phyloP scores from a whole-genome alignment of 1,140 invertebrate genomes.

The Ctenoplectra terminalis region DNA sequence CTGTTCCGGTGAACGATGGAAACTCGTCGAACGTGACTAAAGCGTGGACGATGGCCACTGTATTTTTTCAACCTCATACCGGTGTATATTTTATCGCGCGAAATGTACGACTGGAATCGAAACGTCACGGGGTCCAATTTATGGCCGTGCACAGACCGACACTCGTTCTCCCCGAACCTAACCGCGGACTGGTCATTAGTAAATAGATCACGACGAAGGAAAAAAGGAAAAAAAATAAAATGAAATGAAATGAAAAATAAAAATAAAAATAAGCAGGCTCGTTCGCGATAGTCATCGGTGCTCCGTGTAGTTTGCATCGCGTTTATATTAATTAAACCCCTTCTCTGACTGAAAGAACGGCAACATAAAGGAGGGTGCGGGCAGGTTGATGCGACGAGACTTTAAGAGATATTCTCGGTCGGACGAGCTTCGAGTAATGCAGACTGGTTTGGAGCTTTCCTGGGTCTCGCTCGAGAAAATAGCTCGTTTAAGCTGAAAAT shows the following conservation, averaged over 20 bases:
- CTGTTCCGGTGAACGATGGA: slow-evolving; percentile 57
- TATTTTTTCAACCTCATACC: slow-evolving; percentile 37
- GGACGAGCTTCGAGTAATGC: slow-evolving; percentile 22
- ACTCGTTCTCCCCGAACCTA: neutral
- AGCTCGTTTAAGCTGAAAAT: slow-evolving; percentile 15
- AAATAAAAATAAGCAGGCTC: neutral
- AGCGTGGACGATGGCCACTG: slow-evolving; percentile 23
- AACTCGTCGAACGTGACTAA: slow-evolving; percentile 65
- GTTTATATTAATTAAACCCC: slow-evolving; percentile 30
- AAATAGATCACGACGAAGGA: slow-evolving; percentile 5
- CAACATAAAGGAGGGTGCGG: no score
- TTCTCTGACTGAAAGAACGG: neutral
- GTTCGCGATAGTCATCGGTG: neutral
- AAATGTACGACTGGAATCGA: slow-evolving; percentile 35
- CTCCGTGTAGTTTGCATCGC: slow-evolving; percentile 10
- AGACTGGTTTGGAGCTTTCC: neutral
- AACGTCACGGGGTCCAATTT: slow-evolving; percentile 35
- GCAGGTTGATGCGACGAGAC: slow-evolving; percentile 19
- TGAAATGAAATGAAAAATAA: neutral
- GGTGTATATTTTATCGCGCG: slow-evolving; percentile 24
- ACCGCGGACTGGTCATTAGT: slow-evolving; percentile 13
- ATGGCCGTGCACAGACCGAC: neutral
- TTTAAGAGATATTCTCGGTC: slow-evolving; percentile 16
- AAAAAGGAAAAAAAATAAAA: neutral
- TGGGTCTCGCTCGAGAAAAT: neutral